A percentile compares a stretch with the other conserved stretches of the same genome.
Conservation (phyloP, 2,113 vertebrate species). For the Antigone vipio region DNA sequence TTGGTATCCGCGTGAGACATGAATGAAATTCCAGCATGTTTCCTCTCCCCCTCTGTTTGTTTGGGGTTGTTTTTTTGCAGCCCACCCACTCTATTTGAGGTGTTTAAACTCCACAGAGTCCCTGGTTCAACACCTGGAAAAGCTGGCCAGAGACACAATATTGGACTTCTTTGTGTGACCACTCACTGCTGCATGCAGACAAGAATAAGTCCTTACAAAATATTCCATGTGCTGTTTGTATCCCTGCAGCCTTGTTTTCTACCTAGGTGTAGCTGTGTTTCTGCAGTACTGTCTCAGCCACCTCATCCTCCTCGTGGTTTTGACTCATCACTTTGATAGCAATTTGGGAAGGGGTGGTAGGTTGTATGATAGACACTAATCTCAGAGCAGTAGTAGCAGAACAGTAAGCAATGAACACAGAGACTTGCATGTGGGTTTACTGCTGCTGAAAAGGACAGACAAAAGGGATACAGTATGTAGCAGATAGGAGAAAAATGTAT, state of each 20-base stretch:
- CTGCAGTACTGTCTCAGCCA: neutral
- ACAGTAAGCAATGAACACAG: neutral
- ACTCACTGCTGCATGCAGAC: neutral
- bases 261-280: neutral
- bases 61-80: neutral
- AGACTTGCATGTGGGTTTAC: neutral
- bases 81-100: neutral
- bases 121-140: neutral
- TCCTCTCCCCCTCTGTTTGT: neutral
- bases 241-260: neutral
- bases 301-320: neutral
- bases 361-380: neutral
- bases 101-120: neutral
- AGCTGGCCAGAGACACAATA: neutral
- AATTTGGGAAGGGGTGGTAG: neutral
- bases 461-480: neutral
- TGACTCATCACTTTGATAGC: neutral
- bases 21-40: neutral
- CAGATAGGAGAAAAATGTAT: neutral
- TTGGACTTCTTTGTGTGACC: neutral
- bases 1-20: neutral
- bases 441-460: neutral
- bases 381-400: neutral
- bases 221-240: neutral
- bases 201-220: neutral